phyloP scores from a whole-genome alignment of 2,888 invertebrate species.

The Baronia brevicornis region DNA sequence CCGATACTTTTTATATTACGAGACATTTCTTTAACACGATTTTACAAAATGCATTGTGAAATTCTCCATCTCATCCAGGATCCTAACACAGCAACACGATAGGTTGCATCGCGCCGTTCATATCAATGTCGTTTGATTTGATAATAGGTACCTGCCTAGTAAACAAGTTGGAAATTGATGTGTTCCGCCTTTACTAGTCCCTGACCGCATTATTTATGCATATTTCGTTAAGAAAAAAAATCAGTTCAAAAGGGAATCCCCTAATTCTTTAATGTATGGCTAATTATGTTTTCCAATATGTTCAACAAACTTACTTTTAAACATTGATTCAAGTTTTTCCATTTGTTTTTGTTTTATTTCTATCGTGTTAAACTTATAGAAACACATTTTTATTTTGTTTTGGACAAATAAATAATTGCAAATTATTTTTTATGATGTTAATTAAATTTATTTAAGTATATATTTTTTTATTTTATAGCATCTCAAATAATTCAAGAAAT shows the following conservation, averaged over 20 bases:
- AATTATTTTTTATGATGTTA: too few species aligned
- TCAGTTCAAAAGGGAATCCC: slow-evolving; percentile 1
- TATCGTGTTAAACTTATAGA: too few species aligned
- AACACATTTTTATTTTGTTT: too few species aligned
- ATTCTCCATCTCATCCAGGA: slow-evolving; percentile 8
- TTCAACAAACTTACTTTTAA: too few species aligned
- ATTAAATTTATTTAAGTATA: too few species aligned
- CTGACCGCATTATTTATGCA: slow-evolving; percentile 14
- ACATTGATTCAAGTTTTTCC: background rate
- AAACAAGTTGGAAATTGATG: slow-evolving; percentile 46
- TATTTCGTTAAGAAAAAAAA: slow-evolving; percentile 1
- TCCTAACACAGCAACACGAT: slow-evolving; percentile 11
- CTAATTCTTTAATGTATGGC: background rate
- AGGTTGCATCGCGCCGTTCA: slow-evolving; percentile 17
- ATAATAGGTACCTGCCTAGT: slow-evolving; percentile 46
- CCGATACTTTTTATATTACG: background rate
- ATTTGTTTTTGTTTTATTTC: too few species aligned
- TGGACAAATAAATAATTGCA: slow-evolving; percentile 20
- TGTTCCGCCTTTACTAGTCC: slow-evolving; percentile 37
- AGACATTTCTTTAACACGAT: background rate
- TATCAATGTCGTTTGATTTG: slow-evolving; percentile 40
- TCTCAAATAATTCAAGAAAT: too few species aligned
- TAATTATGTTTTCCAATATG: too few species aligned
- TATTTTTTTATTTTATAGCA: too few species aligned
- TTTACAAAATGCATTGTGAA: background rate